A percentile compares a stretch with the other conserved stretches of the same genome.
phyloP scores from a whole-genome alignment of 1,140 invertebrate species.

The Papilio xuthus region DNA sequence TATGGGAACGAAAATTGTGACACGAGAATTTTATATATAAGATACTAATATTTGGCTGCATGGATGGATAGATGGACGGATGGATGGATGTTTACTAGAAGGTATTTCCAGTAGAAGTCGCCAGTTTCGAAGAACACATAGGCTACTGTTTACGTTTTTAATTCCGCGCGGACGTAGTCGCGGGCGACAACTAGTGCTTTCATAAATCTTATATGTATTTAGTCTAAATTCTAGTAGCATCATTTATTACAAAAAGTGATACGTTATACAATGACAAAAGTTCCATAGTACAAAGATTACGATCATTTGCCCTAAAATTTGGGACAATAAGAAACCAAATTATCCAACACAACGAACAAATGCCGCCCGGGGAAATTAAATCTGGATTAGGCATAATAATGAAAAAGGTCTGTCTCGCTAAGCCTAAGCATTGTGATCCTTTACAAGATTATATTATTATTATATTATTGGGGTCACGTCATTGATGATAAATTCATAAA shows the following conservation, averaged over 20 bases:
- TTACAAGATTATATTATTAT: slow-evolving; percentile 23
- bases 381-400: slow-evolving; percentile 32
- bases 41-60: too few relatives aligned
- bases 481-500: neutral
- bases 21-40: too few relatives aligned
- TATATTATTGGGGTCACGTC: neutral
- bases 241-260: neutral
- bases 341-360: slow-evolving; percentile 24
- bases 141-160: too few relatives aligned
- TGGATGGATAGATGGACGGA: too few relatives aligned
- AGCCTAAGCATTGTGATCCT: slow-evolving; percentile 26
- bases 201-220: neutral
- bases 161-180: too few relatives aligned
- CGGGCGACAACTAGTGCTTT: too few relatives aligned
- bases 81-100: too few relatives aligned
- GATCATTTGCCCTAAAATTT: neutral
- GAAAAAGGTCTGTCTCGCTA: slow-evolving; percentile 15
- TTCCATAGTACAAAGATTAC: neutral
- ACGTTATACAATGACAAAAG: neutral
- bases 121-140: too few relatives aligned
- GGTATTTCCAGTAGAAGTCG: too few relatives aligned
- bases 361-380: slow-evolving; percentile 33
- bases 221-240: neutral
- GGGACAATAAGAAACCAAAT: slow-evolving; percentile 26
- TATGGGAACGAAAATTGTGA: too few relatives aligned